Evolutionary conservation across 2,888 invertebrate species (phyloP), one percentile per base, ranked within the genome.

Genomic region (Thymelicus sylvestris): DNA sequence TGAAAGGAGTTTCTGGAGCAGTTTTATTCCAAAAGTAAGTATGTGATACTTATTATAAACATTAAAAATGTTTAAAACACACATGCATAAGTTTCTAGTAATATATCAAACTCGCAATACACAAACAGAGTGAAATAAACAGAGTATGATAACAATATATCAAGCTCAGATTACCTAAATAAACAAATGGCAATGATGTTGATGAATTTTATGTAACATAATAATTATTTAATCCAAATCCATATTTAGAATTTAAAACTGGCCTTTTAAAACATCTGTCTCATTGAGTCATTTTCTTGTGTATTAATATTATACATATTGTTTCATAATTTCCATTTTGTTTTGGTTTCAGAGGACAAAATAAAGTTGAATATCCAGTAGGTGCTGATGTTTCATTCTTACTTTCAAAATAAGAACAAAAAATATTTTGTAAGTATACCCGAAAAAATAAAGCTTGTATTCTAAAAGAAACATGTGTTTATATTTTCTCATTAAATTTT

Each of bases 11-110:
- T 31, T 86, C 93, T 75, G 93, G 94, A 75, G 96, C 96, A 12
- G 95, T 95, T 76, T 84, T 97, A 44, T 97, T 97, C 85, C 82
- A 86, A 72, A 92, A 91, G 96, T 96, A 92, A 94, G 95, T 91
- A 66, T 4, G 7, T 39, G n/a, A 60, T 15, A 15, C 15, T 3
- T 31, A 31, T 31, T 31, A 31, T 2, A 31, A 31, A 31, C 31
- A 31, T 31, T 31, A 31, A 31, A 1, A 31, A 31, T 31, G 31
- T 31, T 31, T 31, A 31, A 31, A 19, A 19, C 31, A 31, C 4
- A 31, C 31, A 31, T 31, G 31, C 31, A 31, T 31, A 31, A 31
- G 24, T 3, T 24, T 24, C 24, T 24, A 24, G 31, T 31, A 31
- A 31, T 31, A 3, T 31, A 31, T 31, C 31, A 1, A 31, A 31